Evolutionary conservation across 2,888 invertebrate species (phyloP).

Genomic region (Napeogenes inachia): DNA sequence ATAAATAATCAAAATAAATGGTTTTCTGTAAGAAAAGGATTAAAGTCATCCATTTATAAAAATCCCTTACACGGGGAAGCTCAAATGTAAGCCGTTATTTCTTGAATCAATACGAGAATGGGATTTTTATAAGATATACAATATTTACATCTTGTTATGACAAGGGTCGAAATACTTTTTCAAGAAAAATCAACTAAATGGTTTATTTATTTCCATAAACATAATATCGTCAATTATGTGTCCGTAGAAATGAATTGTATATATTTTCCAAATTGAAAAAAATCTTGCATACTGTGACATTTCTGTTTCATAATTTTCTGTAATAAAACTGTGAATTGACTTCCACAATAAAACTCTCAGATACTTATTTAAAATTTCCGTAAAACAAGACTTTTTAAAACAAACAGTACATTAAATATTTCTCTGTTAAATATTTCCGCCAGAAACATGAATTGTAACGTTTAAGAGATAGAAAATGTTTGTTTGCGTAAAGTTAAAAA

Average conservation of each 20-base stretch:
- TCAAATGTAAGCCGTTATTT: constrained; percentile 2
- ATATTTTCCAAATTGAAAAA: not conserved
- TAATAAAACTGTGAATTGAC: constrained; percentile 24
- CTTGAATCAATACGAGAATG: not conserved
- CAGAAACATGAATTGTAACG: constrained; percentile 36
- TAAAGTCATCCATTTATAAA: constrained; percentile 1
- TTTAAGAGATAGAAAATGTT: constrained; percentile 41
- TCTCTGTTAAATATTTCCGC: constrained; percentile 28
- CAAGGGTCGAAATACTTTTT: too few species aligned
- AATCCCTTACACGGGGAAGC: constrained; percentile 3
- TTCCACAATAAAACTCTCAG: constrained; percentile 27
- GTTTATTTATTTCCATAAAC: too few species aligned
- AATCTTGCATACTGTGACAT: constrained; percentile 19
- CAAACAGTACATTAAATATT: constrained; percentile 49
- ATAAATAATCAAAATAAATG: constrained; percentile 2
- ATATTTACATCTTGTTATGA: not conserved
- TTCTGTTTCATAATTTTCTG: constrained; percentile 18
- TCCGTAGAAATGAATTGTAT: too few species aligned
- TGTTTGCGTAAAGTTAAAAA: constrained; percentile 31
- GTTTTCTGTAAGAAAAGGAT: constrained; percentile 5
- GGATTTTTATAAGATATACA: not conserved
- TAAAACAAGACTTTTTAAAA: constrained; percentile 42
- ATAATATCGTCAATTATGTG: too few species aligned
- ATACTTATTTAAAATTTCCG: constrained; percentile 44
- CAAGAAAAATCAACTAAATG: too few species aligned